These are phyloP conservation scores for Zosterops borbonicus DNA, from an alignment of 2,113 vertebrate species.

Conservation along the genomic window DNA sequence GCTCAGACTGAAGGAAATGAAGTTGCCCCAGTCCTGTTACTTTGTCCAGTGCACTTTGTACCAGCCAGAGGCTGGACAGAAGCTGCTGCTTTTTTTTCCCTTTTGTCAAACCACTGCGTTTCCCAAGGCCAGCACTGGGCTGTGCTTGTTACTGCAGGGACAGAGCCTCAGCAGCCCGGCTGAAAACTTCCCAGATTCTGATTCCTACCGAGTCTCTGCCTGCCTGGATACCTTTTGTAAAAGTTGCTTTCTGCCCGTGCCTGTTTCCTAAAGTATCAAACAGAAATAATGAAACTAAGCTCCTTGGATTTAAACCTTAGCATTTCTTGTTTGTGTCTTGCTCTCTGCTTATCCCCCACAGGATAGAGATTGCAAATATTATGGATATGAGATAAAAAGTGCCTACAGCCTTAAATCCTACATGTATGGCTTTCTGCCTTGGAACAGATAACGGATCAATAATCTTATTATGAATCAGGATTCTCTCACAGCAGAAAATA, in stretches of 20 bases:
- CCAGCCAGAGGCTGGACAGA: not conserved
- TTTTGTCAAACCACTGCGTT: not conserved
- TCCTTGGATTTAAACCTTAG: not conserved
- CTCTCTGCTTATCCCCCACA: not conserved
- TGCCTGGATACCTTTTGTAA: not conserved
- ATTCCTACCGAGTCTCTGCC: not conserved
- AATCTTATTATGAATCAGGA: slow-evolving; percentile 40
- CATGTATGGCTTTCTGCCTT: not conserved
- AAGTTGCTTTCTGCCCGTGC: not conserved
- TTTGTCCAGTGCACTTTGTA: not conserved
- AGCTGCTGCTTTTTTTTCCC: not conserved
- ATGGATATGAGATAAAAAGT: slow-evolving; percentile 49
- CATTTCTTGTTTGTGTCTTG: slow-evolving; percentile 32
- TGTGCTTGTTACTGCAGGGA: not conserved
- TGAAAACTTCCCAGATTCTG: not conserved
- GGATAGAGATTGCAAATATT: slow-evolving; percentile 26
- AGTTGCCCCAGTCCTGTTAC: not conserved
- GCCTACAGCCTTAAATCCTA: slow-evolving; percentile 9
- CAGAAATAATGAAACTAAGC: slow-evolving; percentile 5
- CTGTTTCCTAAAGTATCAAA: not conserved
- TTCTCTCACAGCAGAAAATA: slow-evolving; percentile 9
- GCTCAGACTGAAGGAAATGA: not conserved
- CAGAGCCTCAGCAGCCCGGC: not conserved
- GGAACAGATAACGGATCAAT: slow-evolving; percentile 48
- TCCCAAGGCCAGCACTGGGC: fast-evolving